These are phyloP conservation scores for Monarcha castaneiventris DNA, from an alignment of 2,113 vertebrate species.

Conservation along the genomic window DNA sequence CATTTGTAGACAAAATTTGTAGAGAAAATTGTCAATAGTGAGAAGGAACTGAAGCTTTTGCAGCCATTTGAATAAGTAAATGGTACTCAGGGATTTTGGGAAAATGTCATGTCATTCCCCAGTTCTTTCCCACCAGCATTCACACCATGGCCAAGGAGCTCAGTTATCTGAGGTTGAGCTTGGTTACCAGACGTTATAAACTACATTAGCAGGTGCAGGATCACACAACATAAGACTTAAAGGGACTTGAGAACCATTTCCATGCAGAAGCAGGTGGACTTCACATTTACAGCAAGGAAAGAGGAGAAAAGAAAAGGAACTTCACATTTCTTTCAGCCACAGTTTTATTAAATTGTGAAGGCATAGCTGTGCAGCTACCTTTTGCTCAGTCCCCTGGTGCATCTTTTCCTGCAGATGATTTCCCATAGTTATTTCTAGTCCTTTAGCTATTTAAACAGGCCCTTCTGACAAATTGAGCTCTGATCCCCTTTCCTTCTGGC, in stretches of 20 bases:
- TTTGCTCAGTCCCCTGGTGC: neutral
- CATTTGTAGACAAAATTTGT: neutral
- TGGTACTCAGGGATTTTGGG: neutral
- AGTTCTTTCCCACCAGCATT: neutral
- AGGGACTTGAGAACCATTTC: neutral
- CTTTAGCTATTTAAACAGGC: neutral
- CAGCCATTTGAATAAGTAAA: neutral
- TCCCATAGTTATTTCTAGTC: neutral
- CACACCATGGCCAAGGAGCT: accelerated
- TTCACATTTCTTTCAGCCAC: neutral
- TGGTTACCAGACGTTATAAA: neutral
- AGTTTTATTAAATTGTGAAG: neutral
- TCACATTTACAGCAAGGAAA: neutral
- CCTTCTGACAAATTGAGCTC: neutral
- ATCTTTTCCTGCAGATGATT: neutral
- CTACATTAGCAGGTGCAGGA: neutral
- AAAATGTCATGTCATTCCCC: neutral
- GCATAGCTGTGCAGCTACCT: neutral
- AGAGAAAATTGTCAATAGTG: neutral
- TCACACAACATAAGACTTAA: neutral
- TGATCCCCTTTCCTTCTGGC: neutral
- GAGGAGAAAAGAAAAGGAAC: neutral
- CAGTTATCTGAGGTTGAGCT: neutral
- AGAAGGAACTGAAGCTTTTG: neutral
- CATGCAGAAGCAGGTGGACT: neutral